A percentile compares a stretch with the other conserved stretches of the same genome.
These are phyloP conservation scores for Chrysochloris asiatica DNA, from an alignment of 2,113 vertebrate genomes.

Conservation along the genomic window DNA sequence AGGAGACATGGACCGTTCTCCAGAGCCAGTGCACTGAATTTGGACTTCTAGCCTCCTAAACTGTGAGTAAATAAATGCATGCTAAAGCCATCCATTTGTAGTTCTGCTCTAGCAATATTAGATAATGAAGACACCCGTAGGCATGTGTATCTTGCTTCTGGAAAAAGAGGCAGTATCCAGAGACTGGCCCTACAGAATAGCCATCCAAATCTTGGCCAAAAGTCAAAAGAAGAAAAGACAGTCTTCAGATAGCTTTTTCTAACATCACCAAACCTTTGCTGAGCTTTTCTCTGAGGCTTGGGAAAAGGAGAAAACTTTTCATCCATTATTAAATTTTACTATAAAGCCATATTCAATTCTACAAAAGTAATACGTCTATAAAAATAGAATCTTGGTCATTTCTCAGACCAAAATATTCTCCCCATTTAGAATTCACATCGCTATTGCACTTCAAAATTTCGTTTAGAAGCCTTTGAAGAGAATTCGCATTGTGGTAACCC, in stretches of 20 bases:
- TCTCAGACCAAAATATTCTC: conserved; percentile 32
- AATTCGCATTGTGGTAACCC: conserved; percentile 17
- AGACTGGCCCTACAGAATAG: not conserved
- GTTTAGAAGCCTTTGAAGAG: conserved; percentile 23
- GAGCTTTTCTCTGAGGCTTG: not conserved
- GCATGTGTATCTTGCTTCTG: not conserved
- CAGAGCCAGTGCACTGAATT: too few species aligned
- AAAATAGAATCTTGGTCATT: conserved; percentile 1
- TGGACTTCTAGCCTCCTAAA: too few species aligned
- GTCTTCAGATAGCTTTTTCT: not conserved
- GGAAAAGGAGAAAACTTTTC: not conserved
- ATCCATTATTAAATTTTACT: conserved; percentile 25
- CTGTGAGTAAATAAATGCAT: too few species aligned
- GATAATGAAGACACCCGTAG: too few species aligned
- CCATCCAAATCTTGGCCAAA: not conserved
- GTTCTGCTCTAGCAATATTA: too few species aligned
- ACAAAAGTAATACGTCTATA: not conserved
- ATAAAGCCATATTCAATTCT: conserved; percentile 23
- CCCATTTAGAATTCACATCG: not conserved
- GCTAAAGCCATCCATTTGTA: too few species aligned
- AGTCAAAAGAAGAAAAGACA: conserved; percentile 5
- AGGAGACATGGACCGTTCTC: too few species aligned
- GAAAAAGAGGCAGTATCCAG: not conserved
- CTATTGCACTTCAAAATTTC: not conserved
- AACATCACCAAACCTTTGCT: not conserved